Evolutionary conservation across 2,113 vertebrate species (phyloP), one percentile per base, ranked within the genome.

Genomic region (Phalacrocorax aristotelis): DNA sequence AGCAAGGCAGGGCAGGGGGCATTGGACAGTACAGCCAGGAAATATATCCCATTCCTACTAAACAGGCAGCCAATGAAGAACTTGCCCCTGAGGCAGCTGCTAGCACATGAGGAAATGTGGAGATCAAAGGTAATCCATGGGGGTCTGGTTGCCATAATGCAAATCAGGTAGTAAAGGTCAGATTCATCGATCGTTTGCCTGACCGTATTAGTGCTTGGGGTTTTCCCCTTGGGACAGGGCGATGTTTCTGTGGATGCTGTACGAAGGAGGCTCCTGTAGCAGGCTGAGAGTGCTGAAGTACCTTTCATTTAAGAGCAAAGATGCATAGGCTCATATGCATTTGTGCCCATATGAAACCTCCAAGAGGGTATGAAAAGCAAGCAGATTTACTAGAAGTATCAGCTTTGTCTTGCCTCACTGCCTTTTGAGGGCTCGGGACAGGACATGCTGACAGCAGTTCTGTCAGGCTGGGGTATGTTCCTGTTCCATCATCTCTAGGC

Each of bases 141-240:
- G 51, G 49, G 11, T 54, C 81, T 93, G 77, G 23, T 64, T 91
- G 81, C 87, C 1, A 1, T 58, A 29, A 5, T 29, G 58, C 66
- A 19, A 1, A 61, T n/a, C 34, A 42, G 21, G 46, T 54, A 9
- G 40, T 58, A 78, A 83, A 93, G 78, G 79, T 90, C 87, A 93
- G 3, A 6, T 46, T 83, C 49, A 80, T 88, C 83, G 70, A 9
- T 58, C 2, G 2, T 60, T 60, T 32, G 7, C 48, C 74, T 38
- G 3, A 26, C 44, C 0, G 0, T 22, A 15, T 36, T 40, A 18
- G 5, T 3, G 0, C 5, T 64, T 52, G 1, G 0, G 1, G 0
- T 54, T 88, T 87, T 70, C 34, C 52, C n/a, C 1, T 2, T 86
- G 66, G 36, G 46, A 65, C 0, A 15, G 32, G 34, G 13, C 44